These are phyloP conservation scores for Rhinoptilus africanus DNA, from an alignment of 2,113 vertebrate species.

Conservation along the genomic window DNA sequence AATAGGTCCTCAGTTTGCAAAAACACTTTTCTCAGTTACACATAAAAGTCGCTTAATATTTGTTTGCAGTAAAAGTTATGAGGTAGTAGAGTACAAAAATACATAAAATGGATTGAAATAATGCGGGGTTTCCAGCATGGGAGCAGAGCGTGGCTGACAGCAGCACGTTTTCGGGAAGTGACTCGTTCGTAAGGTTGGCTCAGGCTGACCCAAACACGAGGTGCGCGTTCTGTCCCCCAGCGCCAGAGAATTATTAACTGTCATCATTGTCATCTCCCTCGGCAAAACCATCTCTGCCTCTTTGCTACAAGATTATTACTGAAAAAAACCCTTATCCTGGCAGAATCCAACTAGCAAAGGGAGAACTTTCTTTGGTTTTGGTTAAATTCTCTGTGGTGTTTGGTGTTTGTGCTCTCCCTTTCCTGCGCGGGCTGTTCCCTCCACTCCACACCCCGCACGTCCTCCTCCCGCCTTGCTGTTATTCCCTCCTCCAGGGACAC, in stretches of 20 bases:
- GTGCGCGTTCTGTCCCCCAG: background rate
- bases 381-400: no score
- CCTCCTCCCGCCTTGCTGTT: background rate
- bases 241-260: background rate
- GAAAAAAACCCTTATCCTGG: background rate
- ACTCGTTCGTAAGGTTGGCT: background rate
- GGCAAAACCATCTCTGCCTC: background rate
- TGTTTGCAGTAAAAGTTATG: background rate
- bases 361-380: background rate
- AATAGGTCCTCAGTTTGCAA: background rate
- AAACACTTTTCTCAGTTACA: background rate
- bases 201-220: background rate
- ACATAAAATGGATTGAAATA: fast-evolving
- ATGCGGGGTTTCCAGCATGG: background rate
- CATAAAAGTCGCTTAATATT: background rate
- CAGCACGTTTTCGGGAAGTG: background rate
- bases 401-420: background rate
- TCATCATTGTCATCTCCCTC: background rate
- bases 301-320: background rate
- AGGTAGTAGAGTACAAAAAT: background rate
- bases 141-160: background rate
- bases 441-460: fast-evolving
- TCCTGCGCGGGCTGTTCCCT: background rate
- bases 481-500: background rate
- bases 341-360: background rate